These are phyloP conservation scores for Drosophila mayri DNA, from an alignment of 1,140 invertebrate species.

Conservation along the genomic window DNA sequence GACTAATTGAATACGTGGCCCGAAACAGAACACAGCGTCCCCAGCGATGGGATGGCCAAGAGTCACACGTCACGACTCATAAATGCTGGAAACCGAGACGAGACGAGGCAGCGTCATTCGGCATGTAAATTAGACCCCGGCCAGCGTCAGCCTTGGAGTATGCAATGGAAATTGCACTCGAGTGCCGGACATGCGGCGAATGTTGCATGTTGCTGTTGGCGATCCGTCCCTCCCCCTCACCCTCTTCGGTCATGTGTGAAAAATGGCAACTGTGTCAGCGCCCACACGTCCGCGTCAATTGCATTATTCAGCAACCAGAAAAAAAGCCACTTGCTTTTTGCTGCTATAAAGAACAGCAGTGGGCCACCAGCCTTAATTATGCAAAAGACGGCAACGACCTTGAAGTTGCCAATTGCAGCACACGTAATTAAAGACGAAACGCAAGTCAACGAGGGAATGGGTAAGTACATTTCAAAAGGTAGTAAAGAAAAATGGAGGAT, in stretches of 20 bases:
- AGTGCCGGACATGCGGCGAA: constrained; percentile 50
- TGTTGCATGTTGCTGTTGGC: constrained; percentile 45
- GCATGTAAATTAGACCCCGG: constrained; percentile 69
- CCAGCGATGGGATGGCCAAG: constrained; percentile 23
- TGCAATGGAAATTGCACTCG: constrained; percentile 59
- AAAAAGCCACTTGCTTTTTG: constrained; percentile 45
- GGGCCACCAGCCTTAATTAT: constrained; percentile 55
- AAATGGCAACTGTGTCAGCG: constrained; percentile 57
- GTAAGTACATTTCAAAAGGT: neutral
- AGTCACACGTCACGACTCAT: constrained; percentile 57
- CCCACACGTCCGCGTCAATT: constrained; percentile 34
- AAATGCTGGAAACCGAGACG: constrained; percentile 29
- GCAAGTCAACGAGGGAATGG: neutral
- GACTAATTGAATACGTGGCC: constrained; percentile 69
- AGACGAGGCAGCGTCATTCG: constrained; percentile 53
- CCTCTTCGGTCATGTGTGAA: constrained; percentile 54
- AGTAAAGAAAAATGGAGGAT: neutral
- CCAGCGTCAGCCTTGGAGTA: constrained; percentile 63
- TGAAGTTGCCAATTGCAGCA: constrained; percentile 62
- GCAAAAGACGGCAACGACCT: constrained; percentile 63
- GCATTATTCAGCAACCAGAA: constrained; percentile 46
- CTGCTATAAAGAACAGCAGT: neutral
- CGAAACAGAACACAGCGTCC: constrained; percentile 30
- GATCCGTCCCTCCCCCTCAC: neutral
- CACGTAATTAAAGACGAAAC: constrained; percentile 53